Base-by-base conservation (phyloP, 2,797 vertebrate species). In the Varecia variegata region DNA sequence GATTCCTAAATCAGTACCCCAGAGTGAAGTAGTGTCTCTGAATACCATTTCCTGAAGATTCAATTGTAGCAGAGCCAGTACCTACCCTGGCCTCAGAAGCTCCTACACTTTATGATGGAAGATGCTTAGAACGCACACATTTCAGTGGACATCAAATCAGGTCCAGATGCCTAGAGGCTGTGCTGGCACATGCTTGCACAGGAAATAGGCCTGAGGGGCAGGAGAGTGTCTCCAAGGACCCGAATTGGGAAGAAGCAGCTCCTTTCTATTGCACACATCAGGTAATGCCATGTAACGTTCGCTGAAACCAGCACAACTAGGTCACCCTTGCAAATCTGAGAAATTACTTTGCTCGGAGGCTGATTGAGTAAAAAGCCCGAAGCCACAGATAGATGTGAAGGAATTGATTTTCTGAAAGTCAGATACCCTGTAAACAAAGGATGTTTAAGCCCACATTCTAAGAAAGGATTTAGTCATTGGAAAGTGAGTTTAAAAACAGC, bases 341-440 rank as follows among this genome's bases (percentile, higher is more conserved):
- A 86, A 88, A 79, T 96, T 77, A 60, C 60, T 94, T 96, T 86
- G 86, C 68, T 43, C 32, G 65, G 73, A 90, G 68, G 62, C 27
- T 73, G 95, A 91, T 15, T 67, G 74, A 93, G 52, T 43, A 77
- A 95, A 97, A 96, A 80, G 50, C 86, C 80, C 3, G 12, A 68
- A 89, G 93, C 87, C 88, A 84, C 67, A 84, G 82, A 90, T 86
- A 84, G 82, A 90, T 80, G 62, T 67, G 40, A 65, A 89, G 23
- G 81, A 74, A 96, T 88, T 94, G 94, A 96, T 96, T 97, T 97
- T 97, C 83, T 81, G n/a, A 77, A 95, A 95, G 93, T 80, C 88
- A 81, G 95, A 97, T 92, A 60, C 40, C 84, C 89, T 70, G 8
- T 94, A 96, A 97, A 94, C 94, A 97, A 97, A 97, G 86, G 73